These are phyloP conservation scores for Gallinago nigripennis DNA, from an alignment of 2,797 vertebrate species.

Conservation along the genomic window DNA sequence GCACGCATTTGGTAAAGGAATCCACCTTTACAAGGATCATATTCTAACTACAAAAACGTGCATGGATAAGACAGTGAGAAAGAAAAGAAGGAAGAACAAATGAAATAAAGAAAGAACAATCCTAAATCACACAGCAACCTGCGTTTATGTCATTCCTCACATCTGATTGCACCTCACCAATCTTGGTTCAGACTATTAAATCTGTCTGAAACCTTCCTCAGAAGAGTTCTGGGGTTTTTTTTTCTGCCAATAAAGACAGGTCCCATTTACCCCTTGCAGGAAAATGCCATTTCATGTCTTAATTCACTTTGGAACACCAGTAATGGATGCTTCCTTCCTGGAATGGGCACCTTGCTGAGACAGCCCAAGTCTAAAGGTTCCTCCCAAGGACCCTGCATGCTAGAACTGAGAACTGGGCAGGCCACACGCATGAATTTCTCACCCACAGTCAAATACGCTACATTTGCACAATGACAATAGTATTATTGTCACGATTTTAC, in stretches of 20 bases:
- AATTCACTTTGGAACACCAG: neutral
- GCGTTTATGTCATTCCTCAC: neutral
- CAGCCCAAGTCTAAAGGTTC: neutral
- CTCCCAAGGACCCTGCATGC: neutral
- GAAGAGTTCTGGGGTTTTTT: neutral
- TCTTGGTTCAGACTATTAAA: neutral
- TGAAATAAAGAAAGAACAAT: neutral
- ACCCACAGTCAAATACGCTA: neutral
- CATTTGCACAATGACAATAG: fast-evolving
- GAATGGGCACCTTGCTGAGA: neutral
- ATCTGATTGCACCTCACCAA: neutral
- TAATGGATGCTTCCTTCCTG: neutral
- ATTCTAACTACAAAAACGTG: neutral
- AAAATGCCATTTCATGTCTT: neutral
- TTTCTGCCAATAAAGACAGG: neutral
- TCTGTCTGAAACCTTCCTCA: neutral
- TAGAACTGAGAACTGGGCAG: neutral
- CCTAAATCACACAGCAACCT: neutral
- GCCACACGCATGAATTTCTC: neutral
- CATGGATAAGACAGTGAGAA: neutral
- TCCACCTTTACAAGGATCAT: neutral
- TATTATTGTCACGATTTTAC: neutral
- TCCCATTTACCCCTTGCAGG: neutral
- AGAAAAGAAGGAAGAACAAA: too few relatives aligned
- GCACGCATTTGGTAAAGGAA: fast-evolving